Evolutionary conservation across 2,888 invertebrate species (phyloP), one percentile per base, ranked within the genome.

Genomic region (Hydropsyche betteni): DNA sequence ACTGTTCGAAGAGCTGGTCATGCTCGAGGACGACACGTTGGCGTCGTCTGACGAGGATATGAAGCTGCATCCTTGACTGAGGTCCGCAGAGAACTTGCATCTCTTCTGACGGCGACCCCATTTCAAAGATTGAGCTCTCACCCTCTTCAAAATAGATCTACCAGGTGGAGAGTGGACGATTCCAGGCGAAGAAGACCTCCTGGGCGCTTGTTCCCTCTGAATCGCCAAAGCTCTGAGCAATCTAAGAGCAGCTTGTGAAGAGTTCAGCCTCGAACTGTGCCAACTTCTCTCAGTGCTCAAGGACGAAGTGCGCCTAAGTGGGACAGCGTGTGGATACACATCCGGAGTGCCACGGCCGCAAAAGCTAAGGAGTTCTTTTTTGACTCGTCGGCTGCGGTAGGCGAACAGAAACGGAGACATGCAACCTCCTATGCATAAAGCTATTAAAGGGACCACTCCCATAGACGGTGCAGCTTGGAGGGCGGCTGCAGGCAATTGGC

Each of bases 371-470:
- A 79, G 53, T 36, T 79, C 79, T 33, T 75, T 74, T 53, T 78
- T 76, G 6, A 93, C 90, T 36, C 92, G 87, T 14, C 91, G 88
- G 78, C 92, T 93, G 4, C 94, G 89, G 84, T 93, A 90, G 51
- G 93, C 93, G 83, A 94, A 94, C 69, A 94, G 86, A 82, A 94
- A 89, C 16, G 94, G 94, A 69, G 93, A 93, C 33, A 91, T 87
- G 70, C 92, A 91, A 52, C 89, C 86, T 68, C 91, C 87, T 74
- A 93, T 84, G 75, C 91, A 85, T 76, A 92, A 81, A 16, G 89
- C 88, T 58, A 89, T 80, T 73, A 88, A 86, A 34, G 88, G 86
- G 81, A 88, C 87, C 50, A 87, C 83, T 50, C 86, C 86, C 78
- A 85, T 84, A 68, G 85, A 84, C 0, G 88, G 88, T 51, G 87